Conservation (phyloP, 2,797 vertebrate genomes). For the Arctocebus calabarensis region DNA sequence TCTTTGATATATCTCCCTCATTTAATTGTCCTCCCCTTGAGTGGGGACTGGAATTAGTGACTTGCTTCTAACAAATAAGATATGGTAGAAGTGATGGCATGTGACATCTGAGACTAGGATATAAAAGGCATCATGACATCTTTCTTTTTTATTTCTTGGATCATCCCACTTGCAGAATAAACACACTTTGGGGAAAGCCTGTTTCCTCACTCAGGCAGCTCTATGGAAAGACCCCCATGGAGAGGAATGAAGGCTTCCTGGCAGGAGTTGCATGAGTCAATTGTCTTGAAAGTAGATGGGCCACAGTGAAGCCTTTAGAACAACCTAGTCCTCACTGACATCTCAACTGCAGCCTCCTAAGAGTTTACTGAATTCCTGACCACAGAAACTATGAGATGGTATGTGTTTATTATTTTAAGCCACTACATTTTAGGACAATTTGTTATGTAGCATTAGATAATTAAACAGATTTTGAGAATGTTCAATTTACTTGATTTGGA, state of each 20-base stretch:
- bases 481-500: neutral
- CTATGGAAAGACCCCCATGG: neutral
- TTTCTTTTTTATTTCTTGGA: neutral
- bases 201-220: neutral
- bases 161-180: too few relatives aligned
- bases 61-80: neutral
- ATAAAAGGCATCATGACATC: neutral
- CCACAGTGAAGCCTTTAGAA: neutral
- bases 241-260: neutral
- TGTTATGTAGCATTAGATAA: neutral
- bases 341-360: neutral
- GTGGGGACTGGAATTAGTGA: neutral
- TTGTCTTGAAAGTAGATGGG: neutral
- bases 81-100: neutral
- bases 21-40: neutral
- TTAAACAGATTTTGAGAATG: neutral
- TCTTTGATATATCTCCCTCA: neutral
- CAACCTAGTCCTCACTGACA: neutral
- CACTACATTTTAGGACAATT: neutral
- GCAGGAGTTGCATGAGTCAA: neutral
- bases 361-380: neutral
- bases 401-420: neutral
- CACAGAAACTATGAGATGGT: neutral
- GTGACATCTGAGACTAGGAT: neutral
- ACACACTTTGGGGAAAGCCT: neutral